Conservation (phyloP, 2,113 vertebrate genomes). For the Pogonocichla stellata region DNA sequence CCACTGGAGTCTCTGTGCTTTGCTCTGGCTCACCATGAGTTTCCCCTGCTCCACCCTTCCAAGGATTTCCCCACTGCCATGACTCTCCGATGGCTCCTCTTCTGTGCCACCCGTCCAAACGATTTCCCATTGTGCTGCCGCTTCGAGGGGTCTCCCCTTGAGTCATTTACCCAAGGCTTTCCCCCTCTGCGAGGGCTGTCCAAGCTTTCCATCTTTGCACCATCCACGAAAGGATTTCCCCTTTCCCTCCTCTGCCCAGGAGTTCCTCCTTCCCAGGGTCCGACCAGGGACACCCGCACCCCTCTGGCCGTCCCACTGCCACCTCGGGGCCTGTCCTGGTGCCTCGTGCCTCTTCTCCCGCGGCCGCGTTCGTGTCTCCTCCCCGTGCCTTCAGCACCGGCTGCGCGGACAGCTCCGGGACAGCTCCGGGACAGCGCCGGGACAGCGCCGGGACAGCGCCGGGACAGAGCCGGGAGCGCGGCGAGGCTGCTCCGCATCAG, state of each 20-base stretch:
- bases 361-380: rapidly evolving
- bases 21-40: neutral
- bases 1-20: neutral
- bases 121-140: rapidly evolving
- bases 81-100: neutral
- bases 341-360: rapidly evolving
- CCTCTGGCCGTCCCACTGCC: neutral
- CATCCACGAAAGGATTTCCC: neutral
- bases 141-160: neutral
- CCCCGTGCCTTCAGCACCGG: neutral
- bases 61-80: neutral
- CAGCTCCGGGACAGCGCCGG: rapidly evolving
- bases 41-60: neutral
- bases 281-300: neutral
- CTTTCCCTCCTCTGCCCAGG: neutral
- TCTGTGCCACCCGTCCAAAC: neutral
- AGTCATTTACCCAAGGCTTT: neutral
- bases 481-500: no score
- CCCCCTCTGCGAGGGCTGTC: neutral
- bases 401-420: neutral
- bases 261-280: neutral
- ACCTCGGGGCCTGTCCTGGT: neutral
- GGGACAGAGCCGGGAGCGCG: neutral
- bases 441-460: no score
- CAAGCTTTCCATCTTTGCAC: neutral